Conservation (phyloP, 1,140 invertebrate genomes). For the Whitmania pigra region DNA sequence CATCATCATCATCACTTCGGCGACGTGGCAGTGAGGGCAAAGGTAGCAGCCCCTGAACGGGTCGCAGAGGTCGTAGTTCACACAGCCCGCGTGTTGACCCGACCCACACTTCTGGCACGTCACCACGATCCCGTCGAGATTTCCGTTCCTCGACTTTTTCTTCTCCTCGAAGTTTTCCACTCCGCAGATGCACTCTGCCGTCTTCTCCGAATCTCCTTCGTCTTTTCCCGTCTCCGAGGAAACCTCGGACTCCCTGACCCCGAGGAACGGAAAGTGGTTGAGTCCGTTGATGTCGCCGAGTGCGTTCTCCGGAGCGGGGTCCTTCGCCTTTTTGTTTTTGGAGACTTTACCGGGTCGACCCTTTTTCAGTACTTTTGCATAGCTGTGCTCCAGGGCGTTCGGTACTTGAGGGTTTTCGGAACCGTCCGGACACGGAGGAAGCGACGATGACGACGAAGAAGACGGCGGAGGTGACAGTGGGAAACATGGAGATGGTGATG, state of each 20-base stretch:
- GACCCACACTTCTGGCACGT: constrained; percentile 49
- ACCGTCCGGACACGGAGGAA: not conserved
- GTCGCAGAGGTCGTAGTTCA: constrained; percentile 45
- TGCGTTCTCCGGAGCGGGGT: not conserved
- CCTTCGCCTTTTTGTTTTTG: not conserved
- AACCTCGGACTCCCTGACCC: not conserved
- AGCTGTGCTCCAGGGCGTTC: not conserved
- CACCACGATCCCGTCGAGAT: constrained; percentile 27
- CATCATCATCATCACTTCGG: constrained; percentile 33
- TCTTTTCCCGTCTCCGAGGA: not conserved
- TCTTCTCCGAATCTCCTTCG: not conserved
- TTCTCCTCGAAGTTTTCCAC: not conserved
- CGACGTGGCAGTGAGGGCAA: constrained; percentile 55
- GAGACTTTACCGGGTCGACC: not conserved
- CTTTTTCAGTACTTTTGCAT: not conserved
- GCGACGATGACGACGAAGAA: not conserved
- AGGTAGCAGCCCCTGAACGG: constrained; percentile 40
- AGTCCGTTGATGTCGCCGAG: not conserved
- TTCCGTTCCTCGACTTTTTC: not conserved
- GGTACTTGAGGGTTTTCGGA: not conserved
- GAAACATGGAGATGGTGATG: not conserved
- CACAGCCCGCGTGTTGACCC: constrained; percentile 52
- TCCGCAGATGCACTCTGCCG: not conserved
- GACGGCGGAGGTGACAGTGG: not conserved
- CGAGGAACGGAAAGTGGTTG: not conserved